Evolutionary conservation across 30 jellyfish, hydroid and myxozoan genomes (phyloP), one percentile per base, ranked within the genome.

Genomic region (Pseudorhiza aurosa): DNA sequence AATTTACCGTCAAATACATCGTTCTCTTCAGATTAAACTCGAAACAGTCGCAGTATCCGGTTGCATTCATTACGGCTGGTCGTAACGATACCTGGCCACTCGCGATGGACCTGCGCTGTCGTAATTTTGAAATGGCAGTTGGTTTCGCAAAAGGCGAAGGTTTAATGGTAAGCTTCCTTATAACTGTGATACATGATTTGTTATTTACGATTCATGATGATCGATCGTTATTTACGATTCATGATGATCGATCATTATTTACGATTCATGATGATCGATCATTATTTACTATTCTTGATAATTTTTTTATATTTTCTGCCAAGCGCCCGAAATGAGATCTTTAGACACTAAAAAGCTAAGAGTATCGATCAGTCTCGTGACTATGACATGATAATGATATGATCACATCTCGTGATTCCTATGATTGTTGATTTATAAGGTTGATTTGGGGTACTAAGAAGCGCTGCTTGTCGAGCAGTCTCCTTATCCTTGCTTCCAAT

Each of bases 41-140:
- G 50, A 87, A 87, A 71, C 96, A 87, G 56, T 72, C 83, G 14
- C 12, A 4, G 4, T 87, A 67, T 39, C 82, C 71, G 7, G 82
- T 75, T 29, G 85, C 75, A 32, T 65, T 85, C 19, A 73, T 85
- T 10, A 74, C 91, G 8, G 69, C 81, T 29, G 82, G 96, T 11
- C 87, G 75, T 7, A 85, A 85, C 33, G 65, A 75, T 30, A 58
- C 29, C 8, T 73, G 68, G 59, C 64, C 81, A 9, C 69, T 65
- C 42, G 69, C 29, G 25, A 55, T 63, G 80, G 96, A 85, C 53
- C 30, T 58, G 46, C 49, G 96, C 65, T 55, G 83, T 62, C 79
- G 90, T 8, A 53, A 83, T 14, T 43, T 65, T 15, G 56, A 59
- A 18, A 85, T 76, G 81, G 96, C 93, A 12, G 31, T 49, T 18